Base-by-base conservation (phyloP, 1,140 invertebrate species). In the Sycophila sp. region DNA sequence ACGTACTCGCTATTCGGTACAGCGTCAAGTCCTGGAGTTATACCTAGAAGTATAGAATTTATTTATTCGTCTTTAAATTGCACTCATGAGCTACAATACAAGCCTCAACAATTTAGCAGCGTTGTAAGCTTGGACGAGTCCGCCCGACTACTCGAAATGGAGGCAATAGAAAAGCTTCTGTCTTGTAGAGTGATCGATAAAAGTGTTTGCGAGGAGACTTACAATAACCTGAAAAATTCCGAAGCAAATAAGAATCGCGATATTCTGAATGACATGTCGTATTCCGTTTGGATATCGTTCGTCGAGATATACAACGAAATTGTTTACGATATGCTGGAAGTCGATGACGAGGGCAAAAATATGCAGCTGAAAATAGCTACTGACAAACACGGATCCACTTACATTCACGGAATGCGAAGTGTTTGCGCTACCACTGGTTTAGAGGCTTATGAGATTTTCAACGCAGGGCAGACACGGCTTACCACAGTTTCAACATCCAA, bases 281-380 rank as follows among this genome's bases (percentile, higher is more conserved):
- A 75, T 71, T 79, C 74, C 55, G 86, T 95, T 7, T 96, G 95
- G 94, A 87, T 98, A 15, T 95, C 94, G 10, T 96, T 95, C 83
- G 90, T 90, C 2, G 96, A 98, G 85, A 94, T 98, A 59, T 97
- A 98, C 81, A 98, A 98, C 85, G 96, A 98, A 78, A 87, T 89
- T 13, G 89, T 97, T 10, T 96, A 92, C 81, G 96, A 98, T 85
- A 83, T 98, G 11, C 79, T 98, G 26, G 87, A 34, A 11, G 62
- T 72, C 4, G 72, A 80, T 22, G 72, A 84, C 28, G 24, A 67
- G 30, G 82, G 76, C 63, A 81, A 62, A 69, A 80, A 84, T 78
- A 78, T 74, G 71, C 77, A 78, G 78, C 78, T 92, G 17, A 88
- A 87, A 67, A 78, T 94, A 22, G 87, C 81, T 51, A 86, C 87